Percentiles rank a stretch among this genome's conserved stretches.
Evolutionary conservation across 1,140 invertebrate genomes (phyloP).

Genomic region (Phymorhynchus buccinoides): DNA sequence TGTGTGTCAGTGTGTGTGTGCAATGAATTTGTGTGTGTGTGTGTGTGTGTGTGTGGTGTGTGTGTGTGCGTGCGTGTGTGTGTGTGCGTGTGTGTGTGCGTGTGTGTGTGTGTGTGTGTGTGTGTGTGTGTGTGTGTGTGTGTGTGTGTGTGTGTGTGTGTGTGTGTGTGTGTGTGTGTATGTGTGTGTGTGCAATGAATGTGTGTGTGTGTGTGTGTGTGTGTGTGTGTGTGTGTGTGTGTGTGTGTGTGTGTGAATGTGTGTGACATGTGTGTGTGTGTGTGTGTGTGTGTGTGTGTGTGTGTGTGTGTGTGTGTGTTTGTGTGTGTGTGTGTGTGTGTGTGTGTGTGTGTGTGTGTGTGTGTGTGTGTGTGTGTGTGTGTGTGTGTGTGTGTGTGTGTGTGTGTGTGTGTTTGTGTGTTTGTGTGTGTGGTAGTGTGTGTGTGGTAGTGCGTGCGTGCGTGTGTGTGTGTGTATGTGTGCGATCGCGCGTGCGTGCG

Average conservation of each 20-base stretch:
- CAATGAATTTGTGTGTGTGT: too few species aligned
- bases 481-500: too few species aligned
- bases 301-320: not conserved
- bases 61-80: not conserved
- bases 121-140: not conserved
- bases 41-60: not conserved
- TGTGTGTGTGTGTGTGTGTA: not conserved
- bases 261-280: not conserved
- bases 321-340: not conserved
- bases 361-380: not conserved
- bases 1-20: not conserved
- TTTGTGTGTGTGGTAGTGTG: not conserved
- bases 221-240: conserved; percentile 21
- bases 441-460: too few species aligned
- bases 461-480: too few species aligned
- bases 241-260: conserved; percentile 27
- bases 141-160: not conserved
- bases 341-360: not conserved
- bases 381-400: not conserved
- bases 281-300: not conserved
- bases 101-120: conserved; percentile 5
- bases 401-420: not conserved
- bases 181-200: not conserved
- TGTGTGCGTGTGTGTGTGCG: conserved; percentile 26
- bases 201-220: not conserved